Base-by-base conservation (phyloP, 2,888 invertebrate species). In the Stenotaenia linearis region DNA sequence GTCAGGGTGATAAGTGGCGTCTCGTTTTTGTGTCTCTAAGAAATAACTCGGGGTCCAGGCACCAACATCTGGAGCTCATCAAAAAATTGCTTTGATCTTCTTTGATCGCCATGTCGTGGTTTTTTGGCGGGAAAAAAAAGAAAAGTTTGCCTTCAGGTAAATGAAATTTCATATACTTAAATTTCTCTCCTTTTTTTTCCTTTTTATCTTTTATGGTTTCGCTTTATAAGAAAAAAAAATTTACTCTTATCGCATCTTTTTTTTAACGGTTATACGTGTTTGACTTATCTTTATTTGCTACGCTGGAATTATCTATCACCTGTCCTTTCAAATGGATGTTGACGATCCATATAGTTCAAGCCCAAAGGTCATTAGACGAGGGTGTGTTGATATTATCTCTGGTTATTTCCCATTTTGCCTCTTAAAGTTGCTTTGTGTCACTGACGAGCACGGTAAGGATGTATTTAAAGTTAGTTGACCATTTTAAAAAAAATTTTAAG, bases 101-200 rank as follows among this genome's bases (percentile, higher is more conserved):
- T 40, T 56, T 56, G 21, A 56, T 56, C 56, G 25, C 75, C 75
- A 77, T 37, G 40, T 18, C 40, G 32, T 77, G 77, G 77, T 77
- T 77, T 35, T 77, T 77, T 77, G 77, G 75, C 35, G 75, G 77
- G 15, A 77, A 77, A 35, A 77, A 77, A 23, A 77, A 40, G 77
- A 35, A 40, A 35, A 77, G 77, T 77, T 25, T 37, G 21, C 40
- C 77, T 12, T n/a, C 77, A 77, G 35, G 77, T 77, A 77, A 77
- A 35, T 56, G 21, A 56, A 56, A 56, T 18, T 56, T 0, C 18
- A 6, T 56, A n/a, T 23, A 56, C 10, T 10, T 9, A 18, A 23
- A 0, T 56, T 40, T 32, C 9, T 32, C 9, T 32, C 32, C 32
- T 6, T 32, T 9, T 32, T 32, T 32, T 40, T 37, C 9, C n/a